Evolutionary conservation across 2,113 vertebrate species (phyloP).

Genomic region (Alethe diademata): DNA sequence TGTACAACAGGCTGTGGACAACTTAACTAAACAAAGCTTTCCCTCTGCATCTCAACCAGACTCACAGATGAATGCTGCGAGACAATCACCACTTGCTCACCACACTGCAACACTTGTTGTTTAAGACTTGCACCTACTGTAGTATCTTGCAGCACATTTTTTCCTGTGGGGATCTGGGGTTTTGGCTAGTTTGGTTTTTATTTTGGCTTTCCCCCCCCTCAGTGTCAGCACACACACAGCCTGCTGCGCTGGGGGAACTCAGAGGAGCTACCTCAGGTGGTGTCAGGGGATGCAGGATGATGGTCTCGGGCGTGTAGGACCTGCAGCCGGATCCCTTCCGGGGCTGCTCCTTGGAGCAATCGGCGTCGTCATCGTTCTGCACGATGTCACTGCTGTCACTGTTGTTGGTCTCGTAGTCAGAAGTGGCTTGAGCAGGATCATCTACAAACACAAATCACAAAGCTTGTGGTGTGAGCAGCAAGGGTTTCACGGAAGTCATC

Average conservation of each 20-base stretch:
- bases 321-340: conserved; percentile 53
- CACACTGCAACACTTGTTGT: not conserved
- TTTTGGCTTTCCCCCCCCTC: rapidly evolving
- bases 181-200: not conserved
- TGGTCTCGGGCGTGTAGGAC: conserved; percentile 71
- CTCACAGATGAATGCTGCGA: not conserved
- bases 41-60: not conserved
- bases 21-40: not conserved
- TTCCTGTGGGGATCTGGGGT: rapidly evolving
- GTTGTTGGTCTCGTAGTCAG: conserved; percentile 96
- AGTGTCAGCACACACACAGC: not conserved
- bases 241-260: not conserved
- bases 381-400: conserved; percentile 92
- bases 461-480: not conserved
- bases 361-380: conserved; percentile 84
- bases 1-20: not conserved
- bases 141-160: not conserved
- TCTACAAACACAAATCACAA: conserved; percentile 73
- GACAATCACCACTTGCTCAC: not conserved
- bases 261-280: conserved; percentile 63
- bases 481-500: not conserved
- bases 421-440: conserved; percentile 84
- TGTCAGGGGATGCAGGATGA: conserved; percentile 71
- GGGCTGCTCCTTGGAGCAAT: conserved; percentile 71
- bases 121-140: not conserved